Conservation (phyloP, 2,888 invertebrate genomes). For the Ochlodes sylvanus region DNA sequence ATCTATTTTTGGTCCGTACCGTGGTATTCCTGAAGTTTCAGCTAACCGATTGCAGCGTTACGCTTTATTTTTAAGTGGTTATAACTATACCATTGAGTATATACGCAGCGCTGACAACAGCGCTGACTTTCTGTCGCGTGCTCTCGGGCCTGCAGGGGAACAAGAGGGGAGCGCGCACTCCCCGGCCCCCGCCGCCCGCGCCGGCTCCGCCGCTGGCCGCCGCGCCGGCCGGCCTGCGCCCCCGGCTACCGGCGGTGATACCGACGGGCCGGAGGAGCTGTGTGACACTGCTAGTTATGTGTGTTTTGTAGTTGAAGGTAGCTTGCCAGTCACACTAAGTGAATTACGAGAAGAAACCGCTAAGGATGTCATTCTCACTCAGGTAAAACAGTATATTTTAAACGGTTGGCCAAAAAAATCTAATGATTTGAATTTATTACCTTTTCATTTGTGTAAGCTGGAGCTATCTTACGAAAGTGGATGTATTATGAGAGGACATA, state of each 20-base stretch:
- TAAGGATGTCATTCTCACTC: neutral
- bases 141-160: too few species aligned
- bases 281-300: too few species aligned
- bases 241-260: too few species aligned
- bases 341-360: neutral
- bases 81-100: slow-evolving; percentile 43
- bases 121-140: too few species aligned
- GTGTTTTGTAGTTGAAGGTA: too few species aligned
- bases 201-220: too few species aligned
- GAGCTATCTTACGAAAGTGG: slow-evolving; percentile 41
- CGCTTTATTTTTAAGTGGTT: slow-evolving; percentile 46
- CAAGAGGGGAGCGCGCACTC: too few species aligned
- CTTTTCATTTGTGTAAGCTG: slow-evolving; percentile 35
- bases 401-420: slow-evolving; percentile 16
- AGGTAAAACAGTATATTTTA: neutral
- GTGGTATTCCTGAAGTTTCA: slow-evolving; percentile 34
- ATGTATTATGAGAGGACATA: slow-evolving; percentile 39
- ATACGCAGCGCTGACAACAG: slow-evolving; percentile 1
- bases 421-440: slow-evolving; percentile 42
- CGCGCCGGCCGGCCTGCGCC: too few species aligned
- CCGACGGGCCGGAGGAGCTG: too few species aligned
- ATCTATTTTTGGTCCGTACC: slow-evolving; percentile 44
- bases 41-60: slow-evolving; percentile 49
- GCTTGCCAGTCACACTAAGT: too few species aligned
- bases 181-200: too few species aligned